A percentile compares a stretch with the other conserved stretches of the same genome.
Conservation (phyloP, 2,888 invertebrate genomes). For the Actias luna region DNA sequence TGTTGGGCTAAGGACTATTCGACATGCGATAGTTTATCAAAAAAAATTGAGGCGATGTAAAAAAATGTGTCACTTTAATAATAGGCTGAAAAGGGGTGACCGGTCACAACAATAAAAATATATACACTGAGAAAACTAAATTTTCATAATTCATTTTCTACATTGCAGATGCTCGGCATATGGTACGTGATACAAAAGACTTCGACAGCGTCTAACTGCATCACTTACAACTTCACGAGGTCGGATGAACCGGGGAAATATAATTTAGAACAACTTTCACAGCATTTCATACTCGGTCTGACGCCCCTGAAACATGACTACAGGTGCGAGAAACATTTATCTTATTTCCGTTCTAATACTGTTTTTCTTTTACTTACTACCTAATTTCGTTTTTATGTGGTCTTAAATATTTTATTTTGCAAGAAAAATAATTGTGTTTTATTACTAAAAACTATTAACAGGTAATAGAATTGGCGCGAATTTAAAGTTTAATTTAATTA, state of each 20-base stretch:
- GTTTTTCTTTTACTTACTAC: too few species aligned
- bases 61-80: neutral
- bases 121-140: neutral
- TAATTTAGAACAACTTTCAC: constrained; percentile 86
- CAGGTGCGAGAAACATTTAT: too few species aligned
- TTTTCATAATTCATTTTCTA: constrained; percentile 24
- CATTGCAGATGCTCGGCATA: constrained; percentile 85
- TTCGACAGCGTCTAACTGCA: constrained; percentile 89
- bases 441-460: too few species aligned
- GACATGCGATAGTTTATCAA: too few species aligned
- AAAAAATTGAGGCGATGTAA: too few species aligned
- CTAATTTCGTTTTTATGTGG: too few species aligned
- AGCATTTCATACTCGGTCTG: constrained; percentile 85
- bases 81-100: neutral
- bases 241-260: constrained; percentile 86
- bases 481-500: too few species aligned
- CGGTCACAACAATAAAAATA: neutral
- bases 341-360: too few species aligned
- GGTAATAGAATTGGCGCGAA: too few species aligned
- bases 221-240: constrained; percentile 89
- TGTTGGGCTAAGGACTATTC: too few species aligned
- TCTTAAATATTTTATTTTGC: too few species aligned
- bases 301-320: constrained; percentile 90
- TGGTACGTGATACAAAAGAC: constrained; percentile 94
- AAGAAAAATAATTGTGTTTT: too few species aligned